Evolutionary conservation across 2,888 invertebrate species (phyloP), one percentile per base, ranked within the genome.

Genomic region (Caradrina kadenii): DNA sequence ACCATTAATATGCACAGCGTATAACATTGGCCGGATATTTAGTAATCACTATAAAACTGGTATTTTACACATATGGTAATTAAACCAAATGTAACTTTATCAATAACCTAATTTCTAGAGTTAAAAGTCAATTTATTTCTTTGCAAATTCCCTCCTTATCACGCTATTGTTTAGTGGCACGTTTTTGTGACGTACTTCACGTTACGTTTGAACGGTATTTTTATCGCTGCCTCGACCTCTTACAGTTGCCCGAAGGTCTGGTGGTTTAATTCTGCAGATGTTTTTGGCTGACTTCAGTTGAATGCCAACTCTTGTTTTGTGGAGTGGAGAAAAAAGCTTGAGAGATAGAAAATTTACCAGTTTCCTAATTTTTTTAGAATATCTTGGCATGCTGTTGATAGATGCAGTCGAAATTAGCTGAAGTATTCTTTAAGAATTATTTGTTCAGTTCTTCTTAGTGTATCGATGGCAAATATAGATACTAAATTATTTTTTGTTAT

Each of bases 211-310:
- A 69, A 80, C 61, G 85, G 85, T 91, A 92, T 92, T 91, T 90
- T 84, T 79, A 87, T 84, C 88, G 61, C 69, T 79, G 80, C 85
- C 81, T 86, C 90, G 89, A 90, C 91, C 90, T 90, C 86, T 76
- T 67, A 76, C 77, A 74, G 77, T 59, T 88, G 86, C 85, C 86
- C 86, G 90, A 91, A 91, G 91, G 91, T 90, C 88, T 89, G 81
- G 68, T 89, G 76, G 74, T 81, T 86, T 87, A 80, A 86, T 82
- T 77, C 77, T 85, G 73, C 68, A 83, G 68, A 87, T 84, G 80
- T 79, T 86, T 83, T 81, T 69, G 65, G 64, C 61, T 71, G 73
- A 82, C 86, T 80, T 65, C 58, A 81, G 78, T 79, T 69, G 66
- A 75, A 82, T 87, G 88, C 88, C 87, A 89, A 88, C 58, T 77